A percentile compares a stretch with the other conserved stretches of the same genome.
phyloP scores from a whole-genome alignment of 2,797 vertebrate species.

The Moxostoma hubbsi region DNA sequence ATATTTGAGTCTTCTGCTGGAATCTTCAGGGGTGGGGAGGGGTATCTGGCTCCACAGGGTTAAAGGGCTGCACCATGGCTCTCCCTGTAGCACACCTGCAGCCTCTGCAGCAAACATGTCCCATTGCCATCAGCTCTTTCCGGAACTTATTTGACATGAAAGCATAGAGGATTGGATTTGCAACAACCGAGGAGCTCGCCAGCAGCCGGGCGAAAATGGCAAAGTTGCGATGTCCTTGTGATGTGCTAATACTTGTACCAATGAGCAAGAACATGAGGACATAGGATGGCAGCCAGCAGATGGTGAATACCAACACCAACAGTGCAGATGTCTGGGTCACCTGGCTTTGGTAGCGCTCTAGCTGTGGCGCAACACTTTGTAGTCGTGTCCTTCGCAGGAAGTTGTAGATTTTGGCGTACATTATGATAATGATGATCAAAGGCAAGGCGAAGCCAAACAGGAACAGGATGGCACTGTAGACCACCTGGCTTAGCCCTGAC shows the following conservation, averaged over 20 bases:
- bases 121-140: conserved; percentile 68
- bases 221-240: conserved; percentile 20
- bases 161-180: conserved; percentile 80
- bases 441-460: conserved; percentile 76
- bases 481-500: conserved; percentile 71
- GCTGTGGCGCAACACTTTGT: conserved; percentile 65
- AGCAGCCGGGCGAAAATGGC: conserved; percentile 73
- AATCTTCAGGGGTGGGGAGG: conserved; percentile 55
- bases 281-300: conserved; percentile 83
- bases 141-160: conserved; percentile 80
- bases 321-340: conserved; percentile 80
- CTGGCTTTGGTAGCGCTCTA: conserved; percentile 80
- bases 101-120: conserved; percentile 58
- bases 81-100: conserved; percentile 60
- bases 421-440: conserved; percentile 74
- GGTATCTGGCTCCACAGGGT: conserved; percentile 66
- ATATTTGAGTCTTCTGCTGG: background rate
- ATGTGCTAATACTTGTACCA: conserved; percentile 40
- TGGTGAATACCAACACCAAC: conserved; percentile 78
- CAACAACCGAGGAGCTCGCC: conserved; percentile 74
- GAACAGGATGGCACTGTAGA: conserved; percentile 78
- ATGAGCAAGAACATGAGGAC: conserved; percentile 77
- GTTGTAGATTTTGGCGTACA: conserved; percentile 79
- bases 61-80: conserved; percentile 72
- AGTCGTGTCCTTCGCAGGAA: conserved; percentile 69